phyloP scores from a whole-genome alignment of 1,140 invertebrate genomes.

The Drosophila rhopaloa region DNA sequence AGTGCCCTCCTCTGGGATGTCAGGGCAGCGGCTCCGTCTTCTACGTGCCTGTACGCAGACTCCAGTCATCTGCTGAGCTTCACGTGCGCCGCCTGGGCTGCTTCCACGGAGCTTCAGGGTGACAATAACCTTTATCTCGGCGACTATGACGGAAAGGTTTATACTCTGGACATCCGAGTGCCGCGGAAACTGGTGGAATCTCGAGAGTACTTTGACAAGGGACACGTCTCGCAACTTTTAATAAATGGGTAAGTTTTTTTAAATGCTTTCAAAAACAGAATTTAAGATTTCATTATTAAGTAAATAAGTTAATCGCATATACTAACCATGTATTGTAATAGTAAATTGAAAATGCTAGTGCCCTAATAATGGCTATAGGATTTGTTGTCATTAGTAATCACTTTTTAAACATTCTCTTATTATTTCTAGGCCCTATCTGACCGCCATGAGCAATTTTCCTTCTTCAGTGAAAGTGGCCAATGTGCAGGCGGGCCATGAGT shows the following conservation, averaged over 20 bases:
- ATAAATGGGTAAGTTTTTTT: constrained; percentile 47
- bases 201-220: constrained; percentile 35
- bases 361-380: too few relatives aligned
- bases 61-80: constrained; percentile 45
- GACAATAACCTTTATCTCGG: constrained; percentile 61
- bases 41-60: constrained; percentile 53
- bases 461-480: constrained; percentile 46
- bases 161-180: constrained; percentile 57
- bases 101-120: constrained; percentile 41
- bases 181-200: constrained; percentile 39
- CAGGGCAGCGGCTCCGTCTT: constrained; percentile 47
- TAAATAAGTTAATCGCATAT: too few relatives aligned
- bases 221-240: constrained; percentile 35
- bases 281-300: too few relatives aligned
- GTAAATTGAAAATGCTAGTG: too few relatives aligned
- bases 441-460: constrained; percentile 56
- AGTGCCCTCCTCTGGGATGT: constrained; percentile 64
- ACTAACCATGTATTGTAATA: too few relatives aligned
- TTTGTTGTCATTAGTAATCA: too few relatives aligned
- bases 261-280: too few relatives aligned
- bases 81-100: constrained; percentile 48
- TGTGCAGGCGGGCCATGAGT: constrained; percentile 16
- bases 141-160: constrained; percentile 64
- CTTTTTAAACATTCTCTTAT: background rate
- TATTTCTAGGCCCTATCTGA: constrained; percentile 37